Conservation (phyloP, 2,888 invertebrate genomes). For the Mantis religiosa region DNA sequence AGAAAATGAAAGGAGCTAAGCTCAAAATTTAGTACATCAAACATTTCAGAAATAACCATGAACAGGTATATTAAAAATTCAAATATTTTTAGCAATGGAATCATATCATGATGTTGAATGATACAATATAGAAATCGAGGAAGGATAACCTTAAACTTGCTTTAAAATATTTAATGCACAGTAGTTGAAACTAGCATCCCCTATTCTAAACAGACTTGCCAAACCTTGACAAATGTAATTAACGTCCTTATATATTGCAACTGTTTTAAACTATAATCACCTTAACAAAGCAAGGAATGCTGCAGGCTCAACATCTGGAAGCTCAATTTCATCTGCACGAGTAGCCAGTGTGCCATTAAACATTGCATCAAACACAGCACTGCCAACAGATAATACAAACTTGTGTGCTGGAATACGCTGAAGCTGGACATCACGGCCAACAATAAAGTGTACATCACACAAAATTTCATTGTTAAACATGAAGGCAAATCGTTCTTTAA, state of each 20-base stretch:
- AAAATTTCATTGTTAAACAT: slow-evolving; percentile 62
- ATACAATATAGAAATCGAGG: neutral
- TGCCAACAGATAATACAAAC: slow-evolving; percentile 75
- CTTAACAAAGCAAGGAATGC: slow-evolving; percentile 72
- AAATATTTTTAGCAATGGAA: too few species aligned
- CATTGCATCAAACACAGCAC: slow-evolving; percentile 83
- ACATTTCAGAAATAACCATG: too few species aligned
- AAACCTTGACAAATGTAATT: neutral
- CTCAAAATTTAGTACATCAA: too few species aligned
- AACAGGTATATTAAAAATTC: too few species aligned
- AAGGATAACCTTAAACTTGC: neutral
- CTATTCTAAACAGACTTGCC: too few species aligned
- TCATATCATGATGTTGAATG: too few species aligned
- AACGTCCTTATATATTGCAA: neutral
- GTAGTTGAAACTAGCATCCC: too few species aligned
- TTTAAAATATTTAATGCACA: too few species aligned
- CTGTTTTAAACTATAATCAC: slow-evolving; percentile 27
- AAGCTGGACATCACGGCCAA: slow-evolving; percentile 65
- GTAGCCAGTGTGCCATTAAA: slow-evolving; percentile 74
- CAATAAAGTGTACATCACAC: slow-evolving; percentile 73
- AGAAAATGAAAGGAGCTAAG: too few species aligned
- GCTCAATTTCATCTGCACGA: slow-evolving; percentile 65
- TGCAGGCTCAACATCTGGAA: slow-evolving; percentile 79
- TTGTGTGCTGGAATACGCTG: slow-evolving; percentile 75
- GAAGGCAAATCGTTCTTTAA: slow-evolving; percentile 70